phyloP scores from a whole-genome alignment of 2,113 vertebrate species.

The Scortum barcoo region DNA sequence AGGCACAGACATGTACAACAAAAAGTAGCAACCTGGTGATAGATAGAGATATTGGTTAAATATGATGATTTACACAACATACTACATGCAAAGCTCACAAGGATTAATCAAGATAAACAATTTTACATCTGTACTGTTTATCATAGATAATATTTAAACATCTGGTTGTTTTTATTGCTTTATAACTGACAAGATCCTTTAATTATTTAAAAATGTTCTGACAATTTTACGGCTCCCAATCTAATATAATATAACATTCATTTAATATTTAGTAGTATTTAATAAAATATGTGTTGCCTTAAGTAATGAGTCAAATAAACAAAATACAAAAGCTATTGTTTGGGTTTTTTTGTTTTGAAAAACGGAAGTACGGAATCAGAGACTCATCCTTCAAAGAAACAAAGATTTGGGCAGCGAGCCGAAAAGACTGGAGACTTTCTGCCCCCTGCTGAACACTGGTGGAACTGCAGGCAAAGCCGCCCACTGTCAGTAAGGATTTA shows the following conservation, averaged over 20 bases:
- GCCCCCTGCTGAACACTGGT: slow-evolving; percentile 47
- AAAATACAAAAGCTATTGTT: not conserved
- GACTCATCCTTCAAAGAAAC: not conserved
- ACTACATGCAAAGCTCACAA: not conserved
- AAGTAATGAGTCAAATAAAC: too few species aligned
- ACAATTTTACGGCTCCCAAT: not conserved
- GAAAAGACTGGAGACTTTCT: not conserved
- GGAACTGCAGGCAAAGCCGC: not conserved
- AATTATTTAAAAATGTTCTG: not conserved
- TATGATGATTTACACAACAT: not conserved
- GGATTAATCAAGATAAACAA: not conserved
- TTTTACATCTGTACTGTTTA: not conserved
- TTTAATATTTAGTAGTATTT: not conserved
- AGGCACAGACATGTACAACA: not conserved
- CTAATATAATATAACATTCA: not conserved
- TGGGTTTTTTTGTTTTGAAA: slow-evolving; percentile 33
- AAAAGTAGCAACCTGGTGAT: not conserved
- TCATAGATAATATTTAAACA: not conserved
- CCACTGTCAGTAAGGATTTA: too few species aligned
- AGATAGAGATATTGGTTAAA: not conserved
- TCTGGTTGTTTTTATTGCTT: not conserved
- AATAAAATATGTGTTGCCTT: not conserved
- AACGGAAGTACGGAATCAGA: not conserved
- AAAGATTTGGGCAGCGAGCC: not conserved
- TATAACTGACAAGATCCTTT: not conserved